Evolutionary conservation across 2,888 invertebrate species (phyloP), one percentile per base, ranked within the genome.

Genomic region (Iselma pallidipennis): DNA sequence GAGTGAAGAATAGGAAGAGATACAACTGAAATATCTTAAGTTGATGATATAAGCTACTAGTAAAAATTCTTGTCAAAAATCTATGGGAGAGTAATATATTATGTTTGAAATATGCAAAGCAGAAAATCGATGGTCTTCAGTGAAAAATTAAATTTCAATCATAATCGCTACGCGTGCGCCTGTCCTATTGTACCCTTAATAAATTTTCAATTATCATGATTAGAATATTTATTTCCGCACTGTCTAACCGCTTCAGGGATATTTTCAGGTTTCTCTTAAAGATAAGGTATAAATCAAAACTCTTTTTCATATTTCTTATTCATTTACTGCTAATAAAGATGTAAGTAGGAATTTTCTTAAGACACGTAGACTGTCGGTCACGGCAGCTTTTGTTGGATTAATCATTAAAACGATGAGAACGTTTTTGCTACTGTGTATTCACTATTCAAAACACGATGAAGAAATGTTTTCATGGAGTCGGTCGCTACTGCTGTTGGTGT

Each of bases 141-240:
- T 73, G 70, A 73, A 74, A 73, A 74, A 75, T 75, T 74, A 74
- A 73, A 72, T 74, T 75, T 74, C 71, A 74, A 75, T 67, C 65
- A 63, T 69, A 71, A 71, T 67, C 69, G 69, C 64, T 61, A 68
- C 71, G 70, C 70, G 61, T 64, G 66, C 66, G 68, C 62, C 23
- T 55, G 61, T 61, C 61, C 58, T 45, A 7, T 55, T 57, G 57
- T 63, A 59, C 70, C 71, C 69, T 59, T 57, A 65, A 70, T 72
- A 74, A 75, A 74, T 75, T 71, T 74, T 72, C 75, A 75, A 75
- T 76, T 76, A 76, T 73, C 68, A 71, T 73, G 74, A 76, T 76
- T 75, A 76, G 74, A 70, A 73, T 75, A 75, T 75, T 76, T 73
- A 69, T 65, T 66, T 63, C 62, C 60, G 66, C 71, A n/a, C n/a